Percentiles rank a stretch among this genome's conserved stretches.
phyloP scores from a whole-genome alignment of 2,797 vertebrate genomes.

The Paratrypauchen microcephalus region DNA sequence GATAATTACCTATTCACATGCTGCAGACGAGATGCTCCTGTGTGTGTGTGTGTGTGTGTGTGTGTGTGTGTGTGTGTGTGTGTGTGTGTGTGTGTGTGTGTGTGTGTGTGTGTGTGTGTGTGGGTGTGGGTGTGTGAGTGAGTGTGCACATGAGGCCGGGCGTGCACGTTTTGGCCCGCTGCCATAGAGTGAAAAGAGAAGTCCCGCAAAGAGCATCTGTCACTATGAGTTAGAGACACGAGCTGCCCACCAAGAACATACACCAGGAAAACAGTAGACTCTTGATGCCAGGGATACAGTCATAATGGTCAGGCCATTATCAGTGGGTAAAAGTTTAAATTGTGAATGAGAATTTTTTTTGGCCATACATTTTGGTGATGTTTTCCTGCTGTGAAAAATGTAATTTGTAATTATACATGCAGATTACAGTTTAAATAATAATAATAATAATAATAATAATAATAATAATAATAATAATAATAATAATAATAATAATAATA shows the following conservation, averaged over 20 bases:
- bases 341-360: too few species aligned
- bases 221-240: slow-evolving; percentile 58
- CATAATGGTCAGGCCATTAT: background rate
- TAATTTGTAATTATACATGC: too few species aligned
- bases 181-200: slow-evolving; percentile 62
- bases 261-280: slow-evolving; percentile 38
- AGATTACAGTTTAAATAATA: too few species aligned
- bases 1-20: slow-evolving; percentile 71
- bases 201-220: slow-evolving; percentile 67
- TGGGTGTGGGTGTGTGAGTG: background rate
- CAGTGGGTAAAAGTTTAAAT: too few species aligned
- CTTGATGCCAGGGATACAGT: slow-evolving; percentile 12
- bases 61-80: background rate
- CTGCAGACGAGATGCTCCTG: slow-evolving; percentile 45
- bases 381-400: too few species aligned
- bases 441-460: too few species aligned
- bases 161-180: slow-evolving; percentile 40
- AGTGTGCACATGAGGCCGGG: background rate
- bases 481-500: too few species aligned
- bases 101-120: slow-evolving; percentile 11
- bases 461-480: too few species aligned
- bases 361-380: too few species aligned
- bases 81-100: slow-evolving; percentile 3
- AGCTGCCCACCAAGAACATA: slow-evolving; percentile 41
- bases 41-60: slow-evolving; percentile 18